Evolutionary conservation across 2,888 invertebrate genomes (phyloP), one percentile per base, ranked within the genome.

Genomic region (Axea sp.): DNA sequence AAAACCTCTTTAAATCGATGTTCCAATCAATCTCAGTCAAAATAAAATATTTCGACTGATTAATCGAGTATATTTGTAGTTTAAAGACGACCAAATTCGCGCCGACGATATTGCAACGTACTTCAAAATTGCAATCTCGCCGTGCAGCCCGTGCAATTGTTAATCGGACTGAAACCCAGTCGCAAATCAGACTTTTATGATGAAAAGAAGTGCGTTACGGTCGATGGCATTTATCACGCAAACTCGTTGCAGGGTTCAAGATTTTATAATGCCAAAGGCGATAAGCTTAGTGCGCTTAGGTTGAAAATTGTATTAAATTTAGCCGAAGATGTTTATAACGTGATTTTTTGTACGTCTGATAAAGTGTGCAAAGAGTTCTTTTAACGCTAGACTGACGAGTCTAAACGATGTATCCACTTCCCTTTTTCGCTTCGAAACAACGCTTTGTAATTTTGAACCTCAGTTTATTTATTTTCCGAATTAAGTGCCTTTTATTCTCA

Each of bases 351-450:
- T 59, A 74, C 55, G 67, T 59, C 37, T 55, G 67, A 67, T 60
- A 60, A 59, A 68, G 65, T 68, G 59, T 68, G 64, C 57, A 67
- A 53, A 76, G 43, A 75, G 69, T 62, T 72, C 78, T 75, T 74
- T 75, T 77, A 73, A 19, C 19, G 19, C 69, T 73, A 76, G 75
- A 79, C 78, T 78, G 80, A 80, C 43, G 43, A 59, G 26, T 76
- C 37, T 57, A 71, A 41, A 67, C 59, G 28, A n/a, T n/a, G n/a
- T n/a, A n/a, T n/a, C n/a, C 35, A 33, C 19, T 28, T 14, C 35
- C 30, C 26, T 15, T 39, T 37, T 17, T 55, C 47, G 41, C 28
- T 65, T 35, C 11, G 14, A 14, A 12, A n/a, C 9, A 26, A 51
- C 5, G 39, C 41, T 62, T 62, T n/a, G n/a, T 15, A 7, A 33